Evolutionary conservation across 2,113 vertebrate species (phyloP), one percentile per base, ranked within the genome.

Genomic region (Cnemophilus loriae): DNA sequence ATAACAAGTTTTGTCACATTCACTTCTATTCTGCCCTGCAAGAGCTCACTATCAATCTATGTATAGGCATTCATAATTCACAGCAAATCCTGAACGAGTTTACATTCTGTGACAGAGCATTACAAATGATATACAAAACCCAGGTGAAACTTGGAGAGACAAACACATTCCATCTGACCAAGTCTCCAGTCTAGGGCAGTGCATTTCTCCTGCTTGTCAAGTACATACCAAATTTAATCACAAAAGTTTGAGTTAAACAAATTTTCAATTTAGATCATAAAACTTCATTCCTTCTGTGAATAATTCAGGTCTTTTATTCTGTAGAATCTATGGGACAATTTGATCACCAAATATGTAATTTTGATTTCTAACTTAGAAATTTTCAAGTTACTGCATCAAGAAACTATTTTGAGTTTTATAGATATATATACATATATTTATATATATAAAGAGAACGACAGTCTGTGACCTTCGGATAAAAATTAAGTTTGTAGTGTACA

Each of bases 141-240:
- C 24, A 82, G 42, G 56, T 68, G 49, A 89, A 91, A 71, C 33
- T 10, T 27, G 3, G 13, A 12, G 9, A 75, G 13, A 89, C 23
- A 87, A 84, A 74, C 10, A 17, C 0, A 0, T 64, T 81, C 56
- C 17, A 9, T 39, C 22, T 64, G 67, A 67, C 46, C 1, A 3
- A 79, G 6, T 33, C 18, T 81, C 20, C 7, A n/a, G 15, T n/a
- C 65, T 30, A 23, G 20, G 17, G 13, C 14, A 35, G 13, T 17
- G 3, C 18, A 63, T 27, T 42, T 46, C 16, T 84, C 32, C 16
- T 60, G 8, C 30, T 41, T 3, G 0, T 24, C 27, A 67, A 46
- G 16, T 7, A 50, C 22, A 19, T 16, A 64, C 1, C 0, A 23
- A 70, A 73, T 70, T 41, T 61, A 77, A 64, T 18, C 16, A 65